These are phyloP conservation scores for Meandrina meandrites DNA, from an alignment of 92 coral and sea anemone species.

Conservation along the genomic window DNA sequence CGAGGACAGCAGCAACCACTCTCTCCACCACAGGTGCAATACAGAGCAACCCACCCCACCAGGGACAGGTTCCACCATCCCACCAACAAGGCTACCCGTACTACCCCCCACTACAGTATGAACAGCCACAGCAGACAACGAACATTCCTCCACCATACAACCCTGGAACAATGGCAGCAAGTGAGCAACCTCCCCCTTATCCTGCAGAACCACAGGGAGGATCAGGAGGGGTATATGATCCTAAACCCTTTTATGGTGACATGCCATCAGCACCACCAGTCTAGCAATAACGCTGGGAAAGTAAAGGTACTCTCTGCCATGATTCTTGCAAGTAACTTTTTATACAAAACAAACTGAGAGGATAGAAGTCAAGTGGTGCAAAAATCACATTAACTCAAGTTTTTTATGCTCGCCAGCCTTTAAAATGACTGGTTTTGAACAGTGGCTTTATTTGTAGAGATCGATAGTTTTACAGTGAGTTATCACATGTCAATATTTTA, in stretches of 20 bases:
- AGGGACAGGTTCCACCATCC: constrained; percentile 7
- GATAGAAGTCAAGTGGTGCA: no score
- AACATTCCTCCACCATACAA: constrained; percentile 13
- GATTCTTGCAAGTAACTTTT: no score
- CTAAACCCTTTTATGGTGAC: neutral
- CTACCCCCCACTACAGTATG: constrained; percentile 22
- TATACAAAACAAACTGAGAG: no score
- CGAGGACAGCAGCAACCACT: neutral
- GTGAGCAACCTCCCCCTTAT: constrained; percentile 24
- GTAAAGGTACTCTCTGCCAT: no score
- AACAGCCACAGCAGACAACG: constrained; percentile 1
- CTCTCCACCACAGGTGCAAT: no score
- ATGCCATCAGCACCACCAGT: neutral
- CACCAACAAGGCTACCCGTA: constrained; percentile 15
- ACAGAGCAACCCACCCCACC: neutral
- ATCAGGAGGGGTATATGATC: neutral
- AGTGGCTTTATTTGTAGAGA: no score
- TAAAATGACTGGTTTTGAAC: no score
- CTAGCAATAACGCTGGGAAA: neutral
- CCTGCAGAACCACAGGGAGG: neutral
- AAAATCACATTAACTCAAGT: no score
- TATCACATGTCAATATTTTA: no score
- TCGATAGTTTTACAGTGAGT: no score
- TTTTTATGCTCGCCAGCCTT: no score
- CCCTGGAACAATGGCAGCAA: neutral